phyloP scores from a whole-genome alignment of 2,797 vertebrate genomes.

The Danio aesculapii region DNA sequence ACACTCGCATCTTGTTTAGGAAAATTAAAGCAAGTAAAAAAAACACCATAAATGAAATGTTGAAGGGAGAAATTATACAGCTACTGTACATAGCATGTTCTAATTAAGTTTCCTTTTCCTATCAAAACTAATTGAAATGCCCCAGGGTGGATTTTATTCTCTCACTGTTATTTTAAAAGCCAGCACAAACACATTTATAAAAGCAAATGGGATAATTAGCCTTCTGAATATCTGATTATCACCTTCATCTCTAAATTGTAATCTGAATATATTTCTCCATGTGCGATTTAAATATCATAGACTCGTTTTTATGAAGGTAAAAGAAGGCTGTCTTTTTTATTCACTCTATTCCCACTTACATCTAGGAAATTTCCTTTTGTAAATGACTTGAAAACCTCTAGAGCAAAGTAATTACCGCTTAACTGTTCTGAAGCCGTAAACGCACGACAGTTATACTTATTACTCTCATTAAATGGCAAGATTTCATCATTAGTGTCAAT shows the following conservation, averaged over 20 bases:
- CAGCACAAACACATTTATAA: neutral
- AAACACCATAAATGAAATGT: neutral
- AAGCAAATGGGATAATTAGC: constrained; percentile 37
- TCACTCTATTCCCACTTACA: neutral
- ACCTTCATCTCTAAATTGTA: neutral
- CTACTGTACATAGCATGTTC: neutral
- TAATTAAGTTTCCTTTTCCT: constrained; percentile 1
- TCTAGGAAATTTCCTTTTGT: constrained; percentile 25
- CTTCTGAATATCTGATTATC: neutral
- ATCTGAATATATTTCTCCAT: neutral
- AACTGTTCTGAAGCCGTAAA: neutral
- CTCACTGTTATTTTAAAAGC: constrained; percentile 4
- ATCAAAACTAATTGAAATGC: constrained; percentile 9
- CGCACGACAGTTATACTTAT: neutral
- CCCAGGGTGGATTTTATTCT: neutral
- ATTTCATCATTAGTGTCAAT: neutral
- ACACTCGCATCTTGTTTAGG: constrained; percentile 56
- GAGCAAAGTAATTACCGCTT: constrained; percentile 31
- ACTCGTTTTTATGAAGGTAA: neutral
- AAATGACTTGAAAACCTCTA: constrained; percentile 38
- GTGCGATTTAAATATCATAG: neutral
- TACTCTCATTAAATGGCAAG: neutral
- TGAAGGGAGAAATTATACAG: neutral
- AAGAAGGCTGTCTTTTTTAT: constrained; percentile 17
- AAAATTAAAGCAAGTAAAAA: constrained; percentile 39